Base-by-base conservation (phyloP, 1,140 invertebrate genomes). In the Lordiphosa stackelbergi region DNA sequence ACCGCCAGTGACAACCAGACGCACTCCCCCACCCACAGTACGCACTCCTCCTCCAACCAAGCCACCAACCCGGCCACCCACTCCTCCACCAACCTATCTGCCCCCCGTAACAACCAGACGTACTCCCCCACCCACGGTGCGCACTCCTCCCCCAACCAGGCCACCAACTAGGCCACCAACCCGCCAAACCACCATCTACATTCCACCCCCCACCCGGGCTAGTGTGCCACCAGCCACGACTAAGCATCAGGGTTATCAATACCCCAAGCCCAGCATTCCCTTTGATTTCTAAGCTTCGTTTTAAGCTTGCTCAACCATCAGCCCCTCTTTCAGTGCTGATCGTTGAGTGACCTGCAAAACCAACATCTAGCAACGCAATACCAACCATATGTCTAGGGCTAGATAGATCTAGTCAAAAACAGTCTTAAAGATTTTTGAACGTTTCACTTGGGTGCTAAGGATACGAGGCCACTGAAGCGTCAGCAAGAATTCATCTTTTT, bases 241-340 rank as follows among this genome's bases (percentile, higher is more conserved):
- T 51, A 81, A 75, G 58, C 60, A 64, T 45, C 35, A 66, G 63
- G 89, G 89, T 19, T 90, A 90, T 68, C 73, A 85, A 13, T 90
- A 90, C 57, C 89, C 89, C 9, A 73, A 53, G 47, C 89, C 89
- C 28, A 85, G 61, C 75, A 85, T 86, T 69, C 87, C 77, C 53
- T 90, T 88, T 66, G 85, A 79, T 22, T 88, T 85, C 55, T 88
- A 88, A 75, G 51, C 54, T 46, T 40, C 49, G 43, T 43, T 28
- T 56, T 36, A 53, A 53, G 22, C 8, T 48, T 40, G 63, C 62
- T 55, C 62, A 69, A 12, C 22, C 37, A 40, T 55, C 35, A 52
- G 43, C 35, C 45, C 43, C 16, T 16, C 16, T 16, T 41, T 34
- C 54, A 34, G 16, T 9, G 19, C 16, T 42, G 40, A 42, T 35